These are phyloP conservation scores for Atherinosoma microstoma DNA, from an alignment of 2,797 vertebrate genomes.

Conservation along the genomic window DNA sequence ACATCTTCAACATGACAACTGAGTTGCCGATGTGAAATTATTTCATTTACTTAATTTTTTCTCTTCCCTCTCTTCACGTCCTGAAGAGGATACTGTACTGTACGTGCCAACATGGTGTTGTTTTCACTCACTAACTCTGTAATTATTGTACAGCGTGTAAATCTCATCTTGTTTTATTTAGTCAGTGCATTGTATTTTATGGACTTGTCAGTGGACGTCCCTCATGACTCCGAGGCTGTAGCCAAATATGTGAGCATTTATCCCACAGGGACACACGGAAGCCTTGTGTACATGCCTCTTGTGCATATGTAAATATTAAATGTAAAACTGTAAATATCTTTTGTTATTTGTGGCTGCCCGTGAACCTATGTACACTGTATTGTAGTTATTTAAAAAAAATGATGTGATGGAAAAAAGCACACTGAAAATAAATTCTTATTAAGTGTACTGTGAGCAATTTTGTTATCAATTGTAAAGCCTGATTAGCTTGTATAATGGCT, in stretches of 20 bases:
- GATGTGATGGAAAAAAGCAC: constrained; percentile 32
- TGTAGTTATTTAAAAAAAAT: constrained; percentile 77
- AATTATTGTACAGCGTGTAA: constrained; percentile 59
- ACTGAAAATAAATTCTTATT: constrained; percentile 79
- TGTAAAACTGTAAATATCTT: constrained; percentile 76
- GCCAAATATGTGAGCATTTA: constrained; percentile 72
- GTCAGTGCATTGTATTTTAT: constrained; percentile 7
- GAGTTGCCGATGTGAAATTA: constrained; percentile 55
- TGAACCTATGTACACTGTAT: constrained; percentile 60
- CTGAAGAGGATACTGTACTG: constrained; percentile 15
- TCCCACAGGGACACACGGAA: constrained; percentile 31
- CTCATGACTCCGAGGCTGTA: constrained; percentile 57
- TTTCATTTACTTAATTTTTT: constrained; percentile 27
- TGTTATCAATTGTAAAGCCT: neutral
- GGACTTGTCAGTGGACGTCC: constrained; percentile 20
- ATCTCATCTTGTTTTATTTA: constrained; percentile 48
- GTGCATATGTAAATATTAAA: constrained; percentile 77
- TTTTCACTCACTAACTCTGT: constrained; percentile 23
- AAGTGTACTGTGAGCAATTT: constrained; percentile 25
- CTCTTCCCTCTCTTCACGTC: neutral
- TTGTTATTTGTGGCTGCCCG: constrained; percentile 67
- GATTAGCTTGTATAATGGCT: neutral
- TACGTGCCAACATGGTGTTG: constrained; percentile 24
- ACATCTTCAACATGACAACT: constrained; percentile 57
- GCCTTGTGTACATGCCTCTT: constrained; percentile 71